Percentiles rank a stretch among this genome's conserved stretches.
phyloP scores from a whole-genome alignment of 2,888 invertebrate genomes.

The Phragmatobia fuliginosa region DNA sequence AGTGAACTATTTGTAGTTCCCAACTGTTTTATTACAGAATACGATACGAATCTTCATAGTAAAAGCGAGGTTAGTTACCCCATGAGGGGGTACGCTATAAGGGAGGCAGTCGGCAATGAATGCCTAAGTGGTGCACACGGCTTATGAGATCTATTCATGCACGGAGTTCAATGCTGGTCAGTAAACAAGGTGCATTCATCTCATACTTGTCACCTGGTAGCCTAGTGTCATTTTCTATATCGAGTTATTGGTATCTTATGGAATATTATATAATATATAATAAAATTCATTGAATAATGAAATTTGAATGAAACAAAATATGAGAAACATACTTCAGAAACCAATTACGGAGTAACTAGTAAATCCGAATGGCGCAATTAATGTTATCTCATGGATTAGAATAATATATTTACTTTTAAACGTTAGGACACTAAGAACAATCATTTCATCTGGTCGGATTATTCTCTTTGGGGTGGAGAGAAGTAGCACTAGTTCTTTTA shows the following conservation, averaged over 20 bases:
- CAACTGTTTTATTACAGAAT: conserved; percentile 28
- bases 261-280: conserved; percentile 14
- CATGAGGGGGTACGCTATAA: conserved; percentile 41
- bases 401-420: background rate
- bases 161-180: conserved; percentile 70
- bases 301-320: too few relatives aligned
- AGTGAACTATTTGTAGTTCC: conserved; percentile 33
- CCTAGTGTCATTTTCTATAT: conserved; percentile 62
- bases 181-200: conserved; percentile 73
- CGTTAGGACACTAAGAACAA: too few relatives aligned
- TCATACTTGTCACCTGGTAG: conserved; percentile 77
- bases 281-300: background rate
- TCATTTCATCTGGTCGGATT: background rate
- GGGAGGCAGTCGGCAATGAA: conserved; percentile 73
- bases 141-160: conserved; percentile 70
- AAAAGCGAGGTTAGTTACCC: conserved; percentile 77
- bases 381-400: background rate
- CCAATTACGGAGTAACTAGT: too few relatives aligned
- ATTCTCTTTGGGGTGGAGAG: background rate
- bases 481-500: background rate
- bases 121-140: conserved; percentile 73
- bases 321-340: background rate
- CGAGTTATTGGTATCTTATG: conserved; percentile 30
- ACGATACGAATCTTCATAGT: conserved; percentile 43
- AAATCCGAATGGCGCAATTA: background rate